Base-by-base conservation (phyloP, 2,113 vertebrate genomes). In the Poeciliopsis occidentalis region DNA sequence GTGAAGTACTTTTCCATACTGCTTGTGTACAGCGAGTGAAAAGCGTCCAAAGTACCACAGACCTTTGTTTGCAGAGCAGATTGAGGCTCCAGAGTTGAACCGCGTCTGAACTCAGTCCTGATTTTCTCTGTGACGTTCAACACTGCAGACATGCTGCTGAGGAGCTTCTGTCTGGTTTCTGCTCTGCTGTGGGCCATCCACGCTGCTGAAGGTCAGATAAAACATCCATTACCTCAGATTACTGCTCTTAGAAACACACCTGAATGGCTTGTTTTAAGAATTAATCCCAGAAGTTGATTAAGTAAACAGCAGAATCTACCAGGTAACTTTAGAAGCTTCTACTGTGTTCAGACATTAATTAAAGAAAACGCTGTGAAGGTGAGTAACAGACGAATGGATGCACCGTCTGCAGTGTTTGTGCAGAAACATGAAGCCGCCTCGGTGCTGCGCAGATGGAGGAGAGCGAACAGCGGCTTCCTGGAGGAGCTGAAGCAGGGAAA, bases 401-500 rank as follows among this genome's bases (percentile, higher is more conserved):
- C 51, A 24, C 17, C 4, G 10, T 27, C 12, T 44, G 15, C 73
- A 91, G 94, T 94, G 76, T 93, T 94, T 30, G 64, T 93, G 2
- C 60, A 80, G 79, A 80, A 68, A 60, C 69, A 17, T 0, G 79
- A 83, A 1, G 94, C 93, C 0, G 74, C 34, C 31, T 4, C 24
- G 0, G 26, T 94, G 4, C 80, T 94, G 39, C 80, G n/a, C 22
- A 65, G 93, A 39, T 27, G 71, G 57, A 80, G 84, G 0, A 94
- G 97, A 37, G 96, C 96, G 0, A 97, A 98, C 83, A 75, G 67
- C 2, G 93, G 94, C 0, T 63, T 93, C 17, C 60, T 94, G 0
- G 97, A 98, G 79, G 97, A 98, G 88, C 0, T 94, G 1, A 95
- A 93, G 71, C 0, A 92, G 73, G 97, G 97, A 4, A 94, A 96